These are phyloP conservation scores for Calcarius ornatus DNA, from an alignment of 2,113 vertebrate species.

Conservation along the genomic window DNA sequence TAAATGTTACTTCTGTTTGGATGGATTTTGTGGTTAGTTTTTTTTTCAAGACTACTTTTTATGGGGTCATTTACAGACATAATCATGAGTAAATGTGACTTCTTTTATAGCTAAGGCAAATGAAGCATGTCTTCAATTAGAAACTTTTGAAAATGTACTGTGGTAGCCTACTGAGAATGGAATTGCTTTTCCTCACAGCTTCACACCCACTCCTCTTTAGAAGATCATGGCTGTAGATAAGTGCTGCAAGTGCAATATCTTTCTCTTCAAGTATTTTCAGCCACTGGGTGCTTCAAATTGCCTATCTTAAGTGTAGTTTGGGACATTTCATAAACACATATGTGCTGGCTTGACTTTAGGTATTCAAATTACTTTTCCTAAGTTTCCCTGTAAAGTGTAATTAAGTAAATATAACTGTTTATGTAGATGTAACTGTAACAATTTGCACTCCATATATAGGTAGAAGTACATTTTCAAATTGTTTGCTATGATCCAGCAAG, in stretches of 20 bases:
- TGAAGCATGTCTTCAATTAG: constrained; percentile 84
- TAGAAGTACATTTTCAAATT: neutral
- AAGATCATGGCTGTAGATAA: constrained; percentile 51
- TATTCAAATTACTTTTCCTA: neutral
- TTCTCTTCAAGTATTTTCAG: constrained; percentile 59
- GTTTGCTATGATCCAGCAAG: neutral
- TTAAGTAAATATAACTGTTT: neutral
- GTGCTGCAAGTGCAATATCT: constrained; percentile 64
- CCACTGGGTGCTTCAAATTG: constrained; percentile 56
- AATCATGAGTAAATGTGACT: constrained; percentile 73
- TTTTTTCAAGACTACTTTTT: constrained; percentile 51
- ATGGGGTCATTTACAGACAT: constrained; percentile 74
- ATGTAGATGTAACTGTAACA: neutral
- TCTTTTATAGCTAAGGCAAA: constrained; percentile 74
- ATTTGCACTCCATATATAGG: neutral
- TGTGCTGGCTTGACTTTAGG: neutral
- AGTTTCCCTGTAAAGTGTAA: neutral
- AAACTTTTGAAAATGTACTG: constrained; percentile 77
- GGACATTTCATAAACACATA: constrained; percentile 2
- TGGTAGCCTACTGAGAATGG: constrained; percentile 79
- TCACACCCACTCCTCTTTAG: constrained; percentile 67
- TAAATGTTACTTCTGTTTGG: neutral
- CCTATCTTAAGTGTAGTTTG: neutral
- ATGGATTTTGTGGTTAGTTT: neutral
- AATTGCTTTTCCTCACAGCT: constrained; percentile 79